phyloP scores from a whole-genome alignment of 2,888 invertebrate genomes.

The Belgica antarctica region DNA sequence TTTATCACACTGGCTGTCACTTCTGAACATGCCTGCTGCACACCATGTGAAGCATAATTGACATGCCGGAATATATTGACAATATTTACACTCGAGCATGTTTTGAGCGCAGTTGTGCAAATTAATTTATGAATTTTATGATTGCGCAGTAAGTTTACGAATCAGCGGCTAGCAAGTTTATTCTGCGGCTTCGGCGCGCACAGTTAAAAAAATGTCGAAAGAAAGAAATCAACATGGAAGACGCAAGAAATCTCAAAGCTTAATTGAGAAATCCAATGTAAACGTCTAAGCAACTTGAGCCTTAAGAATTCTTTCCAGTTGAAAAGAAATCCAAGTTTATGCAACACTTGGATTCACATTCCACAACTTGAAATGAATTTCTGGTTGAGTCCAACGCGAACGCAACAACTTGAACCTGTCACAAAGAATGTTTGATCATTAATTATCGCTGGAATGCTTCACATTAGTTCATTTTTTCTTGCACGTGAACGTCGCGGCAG shows the following conservation, averaged over 20 bases:
- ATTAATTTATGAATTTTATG: slow-evolving; percentile 24
- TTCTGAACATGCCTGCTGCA: too few species aligned
- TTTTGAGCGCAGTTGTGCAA: not conserved
- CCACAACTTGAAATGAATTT: not conserved
- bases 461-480: not conserved
- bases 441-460: slow-evolving; percentile 15
- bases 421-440: slow-evolving; percentile 2
- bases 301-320: not conserved
- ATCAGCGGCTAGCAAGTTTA: not conserved
- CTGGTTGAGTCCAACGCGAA: slow-evolving; percentile 6
- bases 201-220: too few species aligned
- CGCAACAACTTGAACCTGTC: slow-evolving; percentile 11
- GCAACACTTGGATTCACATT: slow-evolving; percentile 3
- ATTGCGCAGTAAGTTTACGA: slow-evolving; percentile 5
- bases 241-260: slow-evolving; percentile 7
- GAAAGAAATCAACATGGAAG: not conserved
- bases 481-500: not conserved
- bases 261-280: slow-evolving; percentile 11
- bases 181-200: too few species aligned
- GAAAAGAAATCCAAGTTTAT: too few species aligned
- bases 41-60: not conserved
- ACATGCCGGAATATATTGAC: not conserved
- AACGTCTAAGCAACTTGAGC: not conserved
- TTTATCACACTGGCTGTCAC: too few species aligned
- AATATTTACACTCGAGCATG: not conserved